Evolutionary conservation across 2,888 invertebrate genomes (phyloP).

Genomic region (Lapara coniferarum): DNA sequence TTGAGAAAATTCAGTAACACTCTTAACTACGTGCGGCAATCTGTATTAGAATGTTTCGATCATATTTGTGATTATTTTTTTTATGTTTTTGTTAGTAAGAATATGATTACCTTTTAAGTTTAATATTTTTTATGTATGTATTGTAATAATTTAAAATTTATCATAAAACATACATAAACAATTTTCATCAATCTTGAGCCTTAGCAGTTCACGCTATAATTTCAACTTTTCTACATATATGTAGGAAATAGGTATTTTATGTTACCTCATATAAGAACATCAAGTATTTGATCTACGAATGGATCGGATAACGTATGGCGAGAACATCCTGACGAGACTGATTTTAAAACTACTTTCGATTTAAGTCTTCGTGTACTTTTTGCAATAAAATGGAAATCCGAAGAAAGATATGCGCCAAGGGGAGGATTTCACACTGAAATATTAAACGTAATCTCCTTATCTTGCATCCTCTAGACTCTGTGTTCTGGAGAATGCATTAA

Average conservation of each 20-base stretch:
- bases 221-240: neutral
- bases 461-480: slow-evolving; percentile 39
- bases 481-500: slow-evolving; percentile 37
- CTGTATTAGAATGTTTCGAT: no score
- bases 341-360: slow-evolving; percentile 27
- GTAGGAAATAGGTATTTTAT: neutral
- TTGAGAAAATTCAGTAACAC: neutral
- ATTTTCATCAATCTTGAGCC: no score
- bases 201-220: no score
- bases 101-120: no score
- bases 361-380: slow-evolving; percentile 32
- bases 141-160: no score
- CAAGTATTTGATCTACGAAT: neutral
- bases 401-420: slow-evolving; percentile 38
- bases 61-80: no score
- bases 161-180: no score
- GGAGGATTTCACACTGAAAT: slow-evolving; percentile 52
- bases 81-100: no score
- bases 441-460: slow-evolving; percentile 64
- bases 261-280: neutral
- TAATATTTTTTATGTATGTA: no score
- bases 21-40: no score
- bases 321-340: neutral
- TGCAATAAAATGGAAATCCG: slow-evolving; percentile 69
- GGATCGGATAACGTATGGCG: neutral